Evolutionary conservation across 1,140 invertebrate genomes (phyloP).

Genomic region (Diabrotica undecimpunctata): DNA sequence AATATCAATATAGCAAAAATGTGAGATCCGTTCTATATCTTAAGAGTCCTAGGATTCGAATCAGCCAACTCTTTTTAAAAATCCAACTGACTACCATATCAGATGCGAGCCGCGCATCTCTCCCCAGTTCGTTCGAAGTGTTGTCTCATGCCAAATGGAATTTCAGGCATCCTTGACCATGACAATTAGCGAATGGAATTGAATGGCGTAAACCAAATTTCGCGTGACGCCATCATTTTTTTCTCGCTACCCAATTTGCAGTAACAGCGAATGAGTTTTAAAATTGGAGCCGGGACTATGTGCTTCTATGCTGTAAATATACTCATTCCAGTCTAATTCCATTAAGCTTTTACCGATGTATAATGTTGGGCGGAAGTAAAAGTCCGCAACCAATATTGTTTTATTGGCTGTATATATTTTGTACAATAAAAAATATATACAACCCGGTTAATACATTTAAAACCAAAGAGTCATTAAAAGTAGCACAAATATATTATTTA

Average conservation of each 20-base stretch:
- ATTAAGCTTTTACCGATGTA: background rate
- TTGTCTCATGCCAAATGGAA: background rate
- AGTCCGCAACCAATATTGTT: too few relatives aligned
- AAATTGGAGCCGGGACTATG: background rate
- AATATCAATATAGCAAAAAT: too few relatives aligned
- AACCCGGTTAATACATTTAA: too few relatives aligned
- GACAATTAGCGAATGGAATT: background rate
- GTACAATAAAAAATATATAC: too few relatives aligned
- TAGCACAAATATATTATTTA: too few relatives aligned
- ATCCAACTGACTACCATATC: too few relatives aligned
- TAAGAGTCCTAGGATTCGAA: too few relatives aligned
- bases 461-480: too few relatives aligned
- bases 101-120: too few relatives aligned
- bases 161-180: slow-evolving; percentile 1
- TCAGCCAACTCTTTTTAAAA: too few relatives aligned
- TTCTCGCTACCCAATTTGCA: slow-evolving; percentile 2
- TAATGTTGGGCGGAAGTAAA: background rate
- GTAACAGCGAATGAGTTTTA: slow-evolving; percentile 1
- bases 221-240: background rate
- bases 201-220: slow-evolving; percentile 2
- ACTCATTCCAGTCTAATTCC: slow-evolving; percentile 2
- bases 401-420: too few relatives aligned
- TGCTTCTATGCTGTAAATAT: background rate
- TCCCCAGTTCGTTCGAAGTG: background rate
- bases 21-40: too few relatives aligned